phyloP scores from a whole-genome alignment of 2,797 vertebrate species.

The Sciurus vulgaris region DNA sequence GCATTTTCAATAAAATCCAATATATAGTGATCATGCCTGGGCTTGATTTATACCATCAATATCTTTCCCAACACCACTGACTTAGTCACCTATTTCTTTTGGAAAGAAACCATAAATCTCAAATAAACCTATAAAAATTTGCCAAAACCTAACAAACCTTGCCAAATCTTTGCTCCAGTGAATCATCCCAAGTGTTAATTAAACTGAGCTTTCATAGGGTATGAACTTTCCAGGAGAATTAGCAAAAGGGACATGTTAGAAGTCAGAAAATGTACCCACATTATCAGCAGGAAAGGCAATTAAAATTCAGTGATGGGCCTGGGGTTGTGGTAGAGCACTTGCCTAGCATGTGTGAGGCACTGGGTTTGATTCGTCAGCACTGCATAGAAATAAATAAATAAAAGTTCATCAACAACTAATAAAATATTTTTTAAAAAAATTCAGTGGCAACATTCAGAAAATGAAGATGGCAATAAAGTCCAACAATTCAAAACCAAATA shows the following conservation, averaged over 20 bases:
- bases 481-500: neutral
- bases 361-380: too few species aligned
- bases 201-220: neutral
- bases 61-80: neutral
- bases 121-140: neutral
- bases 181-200: neutral
- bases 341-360: too few species aligned
- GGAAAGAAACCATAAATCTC: neutral
- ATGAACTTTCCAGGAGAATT: neutral
- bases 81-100: neutral
- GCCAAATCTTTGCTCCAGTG: slow-evolving; percentile 30
- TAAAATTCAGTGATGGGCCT: neutral
- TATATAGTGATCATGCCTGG: neutral
- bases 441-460: neutral
- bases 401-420: too few species aligned
- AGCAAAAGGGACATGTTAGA: neutral
- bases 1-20: neutral
- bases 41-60: neutral
- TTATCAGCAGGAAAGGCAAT: neutral
- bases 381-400: too few species aligned
- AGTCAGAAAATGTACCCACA: neutral
- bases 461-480: neutral
- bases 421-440: too few species aligned
- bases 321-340: too few species aligned
- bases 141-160: neutral